phyloP scores from a whole-genome alignment of 2,888 invertebrate species.

The Ceramica pisi region DNA sequence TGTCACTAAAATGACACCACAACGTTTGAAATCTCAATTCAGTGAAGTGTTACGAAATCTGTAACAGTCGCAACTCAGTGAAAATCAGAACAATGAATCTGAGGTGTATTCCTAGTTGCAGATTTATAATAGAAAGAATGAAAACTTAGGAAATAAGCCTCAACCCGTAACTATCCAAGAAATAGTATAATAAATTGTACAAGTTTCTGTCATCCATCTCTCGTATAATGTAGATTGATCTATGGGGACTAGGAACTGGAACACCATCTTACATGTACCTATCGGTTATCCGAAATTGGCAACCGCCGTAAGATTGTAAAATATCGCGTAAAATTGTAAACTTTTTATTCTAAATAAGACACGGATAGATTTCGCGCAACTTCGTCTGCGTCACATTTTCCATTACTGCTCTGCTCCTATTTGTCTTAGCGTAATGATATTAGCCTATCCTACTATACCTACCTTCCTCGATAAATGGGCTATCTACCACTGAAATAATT shows the following conservation, averaged over 20 bases:
- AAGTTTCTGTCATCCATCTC: neutral
- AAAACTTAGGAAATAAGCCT: neutral
- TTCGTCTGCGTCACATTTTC: no score
- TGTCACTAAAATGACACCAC: conserved; percentile 15
- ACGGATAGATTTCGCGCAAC: no score
- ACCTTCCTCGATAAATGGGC: no score
- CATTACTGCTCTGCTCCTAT: no score
- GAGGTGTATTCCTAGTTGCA: neutral
- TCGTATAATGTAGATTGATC: neutral
- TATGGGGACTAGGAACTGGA: neutral
- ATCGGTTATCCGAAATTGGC: no score
- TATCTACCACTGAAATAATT: no score
- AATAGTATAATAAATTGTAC: neutral
- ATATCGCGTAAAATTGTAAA: no score
- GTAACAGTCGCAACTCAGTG: neutral
- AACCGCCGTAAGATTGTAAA: no score
- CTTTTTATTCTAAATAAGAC: no score
- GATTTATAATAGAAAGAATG: neutral
- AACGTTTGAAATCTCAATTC: conserved; percentile 5
- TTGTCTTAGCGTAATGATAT: no score
- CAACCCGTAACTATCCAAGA: neutral
- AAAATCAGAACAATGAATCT: conserved; percentile 13
- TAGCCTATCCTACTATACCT: no score
- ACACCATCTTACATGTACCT: neutral
- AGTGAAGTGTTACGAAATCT: conserved; percentile 26